phyloP scores from a whole-genome alignment of 2,797 vertebrate genomes.

The Threskiornis aethiopicus region DNA sequence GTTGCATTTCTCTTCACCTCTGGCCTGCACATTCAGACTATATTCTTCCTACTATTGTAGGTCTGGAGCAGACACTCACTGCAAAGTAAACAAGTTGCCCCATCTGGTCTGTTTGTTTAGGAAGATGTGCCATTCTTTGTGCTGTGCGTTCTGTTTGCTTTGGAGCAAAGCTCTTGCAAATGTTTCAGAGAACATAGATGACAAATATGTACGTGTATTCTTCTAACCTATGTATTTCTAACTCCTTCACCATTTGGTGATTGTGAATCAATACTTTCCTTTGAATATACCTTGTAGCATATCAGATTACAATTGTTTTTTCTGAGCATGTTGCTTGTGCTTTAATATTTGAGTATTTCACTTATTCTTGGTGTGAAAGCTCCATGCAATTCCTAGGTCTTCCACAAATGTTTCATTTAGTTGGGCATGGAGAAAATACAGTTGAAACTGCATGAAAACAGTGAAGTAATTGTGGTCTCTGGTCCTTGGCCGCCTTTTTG shows the following conservation, averaged over 20 bases:
- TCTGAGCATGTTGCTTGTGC: not conserved
- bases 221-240: not conserved
- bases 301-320: not conserved
- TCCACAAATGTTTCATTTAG: not conserved
- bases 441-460: not conserved
- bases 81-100: conserved; percentile 14
- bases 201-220: not conserved
- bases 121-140: not conserved
- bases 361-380: not conserved
- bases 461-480: not conserved
- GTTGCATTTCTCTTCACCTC: not conserved
- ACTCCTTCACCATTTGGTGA: not conserved
- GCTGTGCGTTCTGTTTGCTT: not conserved
- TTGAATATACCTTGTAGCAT: not conserved
- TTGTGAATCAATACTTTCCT: not conserved
- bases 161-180: not conserved
- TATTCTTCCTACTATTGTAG: not conserved
- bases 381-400: not conserved
- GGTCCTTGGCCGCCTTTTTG: not conserved
- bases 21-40: not conserved
- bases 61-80: not conserved
- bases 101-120: not conserved
- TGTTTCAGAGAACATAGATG: not conserved
- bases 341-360: not conserved
- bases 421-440: not conserved